Evolutionary conservation across 1,140 invertebrate species (phyloP), one percentile per base, ranked within the genome.

Genomic region (Cydia fagiglandana): DNA sequence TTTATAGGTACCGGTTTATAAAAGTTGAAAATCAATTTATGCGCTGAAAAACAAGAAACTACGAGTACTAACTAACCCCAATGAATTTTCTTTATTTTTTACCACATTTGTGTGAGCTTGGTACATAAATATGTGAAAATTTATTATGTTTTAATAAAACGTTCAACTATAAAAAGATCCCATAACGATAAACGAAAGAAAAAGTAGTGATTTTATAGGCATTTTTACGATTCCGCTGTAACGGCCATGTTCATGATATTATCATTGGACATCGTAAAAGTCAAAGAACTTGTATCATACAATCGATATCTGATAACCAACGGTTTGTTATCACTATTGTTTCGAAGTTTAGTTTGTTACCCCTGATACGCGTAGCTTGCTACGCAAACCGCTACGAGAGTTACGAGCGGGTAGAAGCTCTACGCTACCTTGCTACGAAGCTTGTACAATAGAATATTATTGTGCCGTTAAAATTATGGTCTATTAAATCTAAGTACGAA

Each of bases 361-460:
- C 56, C 56, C 56, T 24, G 56, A 61, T 7, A 24, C 17, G 66
- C 66, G 66, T 70, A 70, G 66, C 66, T 17, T 17, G 66, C 66
- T 70, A 70, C 66, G 66, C 66, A 17, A 38, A 61, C 30, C 66
- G 30, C 66, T 70, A 70, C 66, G 66, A 61, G 66, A 38, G 66
- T 70, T 70, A 70, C 66, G 66, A 70, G 66, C 34, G 15, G 7
- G 56, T 61, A 61, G 56, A 20, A 61, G 56, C 20, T 61, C 56
- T 70, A 70, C 66, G 66, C 64, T 38, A 12, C 34, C 28, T 17
- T 47, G 64, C 64, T 68, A 68, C 30, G 66, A 70, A 38, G 2
- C 64, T 45, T 10, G 66, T 70, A 70, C n/a, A 70, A 70, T 70
- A 70, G 66, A 70, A 70, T 70, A 70, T 45, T 70, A 70, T 45